A percentile compares a stretch with the other conserved stretches of the same genome.
These are phyloP conservation scores for Homarus gammarus DNA, from an alignment of 2,888 invertebrate species.

Conservation along the genomic window DNA sequence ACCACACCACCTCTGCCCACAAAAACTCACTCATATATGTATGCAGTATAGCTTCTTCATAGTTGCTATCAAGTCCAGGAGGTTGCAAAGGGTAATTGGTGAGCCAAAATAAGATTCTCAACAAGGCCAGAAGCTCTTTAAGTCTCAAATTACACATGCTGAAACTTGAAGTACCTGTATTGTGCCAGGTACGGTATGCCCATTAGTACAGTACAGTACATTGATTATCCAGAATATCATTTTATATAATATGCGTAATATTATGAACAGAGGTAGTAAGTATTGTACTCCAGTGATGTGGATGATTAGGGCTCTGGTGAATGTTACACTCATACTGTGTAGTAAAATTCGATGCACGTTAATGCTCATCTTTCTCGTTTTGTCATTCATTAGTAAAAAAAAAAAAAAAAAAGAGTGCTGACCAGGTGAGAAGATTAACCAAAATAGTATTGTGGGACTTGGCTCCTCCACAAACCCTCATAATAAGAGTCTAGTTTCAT, in stretches of 20 bases:
- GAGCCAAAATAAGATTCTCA: background rate
- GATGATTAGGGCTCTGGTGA: background rate
- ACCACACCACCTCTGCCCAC: constrained; percentile 84
- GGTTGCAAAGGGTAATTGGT: constrained; percentile 14
- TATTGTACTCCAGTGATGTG: background rate
- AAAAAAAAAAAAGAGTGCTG: background rate
- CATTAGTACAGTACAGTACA: background rate
- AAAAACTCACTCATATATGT: constrained; percentile 72
- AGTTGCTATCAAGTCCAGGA: constrained; percentile 10
- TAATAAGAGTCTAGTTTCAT: background rate
- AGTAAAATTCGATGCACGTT: background rate
- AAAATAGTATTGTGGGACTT: background rate
- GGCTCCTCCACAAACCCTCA: background rate
- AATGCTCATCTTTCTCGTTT: background rate
- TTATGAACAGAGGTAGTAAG: background rate
- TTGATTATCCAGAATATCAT: background rate
- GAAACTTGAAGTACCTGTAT: background rate
- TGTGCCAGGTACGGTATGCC: background rate
- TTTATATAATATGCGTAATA: background rate
- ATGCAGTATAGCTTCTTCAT: constrained; percentile 67
- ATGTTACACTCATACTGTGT: background rate
- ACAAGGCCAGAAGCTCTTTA: background rate
- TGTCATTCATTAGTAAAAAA: background rate
- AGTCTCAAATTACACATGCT: background rate
- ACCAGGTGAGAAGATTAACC: background rate